These are phyloP conservation scores for Microctonus aethiopoides DNA, from an alignment of 2,888 invertebrate genomes.

Conservation along the genomic window DNA sequence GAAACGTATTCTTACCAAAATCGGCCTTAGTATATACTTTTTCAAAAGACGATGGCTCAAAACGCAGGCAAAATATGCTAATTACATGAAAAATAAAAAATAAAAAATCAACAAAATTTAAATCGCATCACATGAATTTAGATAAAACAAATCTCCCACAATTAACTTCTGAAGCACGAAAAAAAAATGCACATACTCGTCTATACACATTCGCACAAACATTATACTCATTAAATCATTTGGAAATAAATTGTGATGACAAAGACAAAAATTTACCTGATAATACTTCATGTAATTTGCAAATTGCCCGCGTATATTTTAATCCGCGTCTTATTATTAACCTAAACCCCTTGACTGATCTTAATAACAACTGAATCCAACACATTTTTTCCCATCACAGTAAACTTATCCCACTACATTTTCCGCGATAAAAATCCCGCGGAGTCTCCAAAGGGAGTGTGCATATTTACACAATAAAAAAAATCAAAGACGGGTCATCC, in stretches of 20 bases:
- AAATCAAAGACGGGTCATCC: constrained; percentile 64
- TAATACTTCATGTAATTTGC: constrained; percentile 30
- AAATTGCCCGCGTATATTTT: constrained; percentile 46
- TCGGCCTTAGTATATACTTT: constrained; percentile 67
- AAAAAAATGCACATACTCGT: neutral
- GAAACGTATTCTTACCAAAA: constrained; percentile 65
- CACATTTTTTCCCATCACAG: neutral
- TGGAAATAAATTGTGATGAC: neutral
- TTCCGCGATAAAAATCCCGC: constrained; percentile 42
- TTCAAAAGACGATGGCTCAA: constrained; percentile 43
- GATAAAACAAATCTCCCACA: neutral
- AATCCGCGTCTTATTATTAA: constrained; percentile 49
- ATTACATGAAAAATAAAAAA: constrained; percentile 28
- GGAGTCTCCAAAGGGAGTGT: constrained; percentile 33
- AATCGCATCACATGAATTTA: neutral
- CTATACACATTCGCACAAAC: too few species aligned
- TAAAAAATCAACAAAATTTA: too few species aligned
- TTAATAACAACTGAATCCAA: constrained; percentile 5
- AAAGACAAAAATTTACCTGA: too few species aligned
- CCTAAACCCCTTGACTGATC: constrained; percentile 47
- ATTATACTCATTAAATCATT: neutral
- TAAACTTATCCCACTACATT: constrained; percentile 26
- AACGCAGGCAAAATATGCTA: neutral
- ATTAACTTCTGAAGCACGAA: neutral
- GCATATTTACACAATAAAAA: constrained; percentile 45